Conservation (phyloP, 2,888 invertebrate species). For the Rhaphigaster nebulosa region DNA sequence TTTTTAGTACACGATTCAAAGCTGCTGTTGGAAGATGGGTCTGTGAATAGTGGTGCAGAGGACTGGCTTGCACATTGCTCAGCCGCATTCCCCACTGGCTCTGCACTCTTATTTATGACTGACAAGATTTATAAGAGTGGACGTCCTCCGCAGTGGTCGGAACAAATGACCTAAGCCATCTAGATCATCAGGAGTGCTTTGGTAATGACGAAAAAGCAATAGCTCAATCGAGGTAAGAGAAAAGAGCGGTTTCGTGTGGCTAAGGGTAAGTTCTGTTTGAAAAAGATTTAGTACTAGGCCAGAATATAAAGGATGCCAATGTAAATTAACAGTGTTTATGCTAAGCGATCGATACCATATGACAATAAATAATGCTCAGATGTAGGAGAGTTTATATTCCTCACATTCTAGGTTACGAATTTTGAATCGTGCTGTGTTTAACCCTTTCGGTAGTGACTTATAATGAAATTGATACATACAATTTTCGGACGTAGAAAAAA, state of each 20-base stretch:
- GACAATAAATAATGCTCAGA: background rate
- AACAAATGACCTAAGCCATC: background rate
- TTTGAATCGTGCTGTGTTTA: background rate
- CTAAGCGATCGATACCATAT: background rate
- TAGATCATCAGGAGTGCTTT: constrained; percentile 33
- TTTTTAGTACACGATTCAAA: background rate
- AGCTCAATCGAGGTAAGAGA: constrained; percentile 11
- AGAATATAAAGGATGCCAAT: background rate
- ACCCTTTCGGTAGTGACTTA: no score
- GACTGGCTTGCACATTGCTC: background rate
- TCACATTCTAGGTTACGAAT: background rate
- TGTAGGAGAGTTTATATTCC: background rate
- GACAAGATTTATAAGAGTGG: constrained; percentile 37
- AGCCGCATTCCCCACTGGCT: background rate
- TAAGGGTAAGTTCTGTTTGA: background rate
- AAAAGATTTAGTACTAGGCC: background rate
- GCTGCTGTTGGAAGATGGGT: background rate
- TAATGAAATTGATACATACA: no score
- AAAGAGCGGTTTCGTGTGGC: background rate
- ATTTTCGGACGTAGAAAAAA: no score
- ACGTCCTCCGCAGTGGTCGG: background rate
- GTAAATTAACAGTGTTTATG: background rate
- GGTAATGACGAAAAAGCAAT: constrained; percentile 26
- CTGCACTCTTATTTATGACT: constrained; percentile 35
- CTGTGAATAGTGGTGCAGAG: background rate